Evolutionary conservation across 2,797 vertebrate species (phyloP), one percentile per base, ranked within the genome.

Genomic region (Dryobates pubescens): DNA sequence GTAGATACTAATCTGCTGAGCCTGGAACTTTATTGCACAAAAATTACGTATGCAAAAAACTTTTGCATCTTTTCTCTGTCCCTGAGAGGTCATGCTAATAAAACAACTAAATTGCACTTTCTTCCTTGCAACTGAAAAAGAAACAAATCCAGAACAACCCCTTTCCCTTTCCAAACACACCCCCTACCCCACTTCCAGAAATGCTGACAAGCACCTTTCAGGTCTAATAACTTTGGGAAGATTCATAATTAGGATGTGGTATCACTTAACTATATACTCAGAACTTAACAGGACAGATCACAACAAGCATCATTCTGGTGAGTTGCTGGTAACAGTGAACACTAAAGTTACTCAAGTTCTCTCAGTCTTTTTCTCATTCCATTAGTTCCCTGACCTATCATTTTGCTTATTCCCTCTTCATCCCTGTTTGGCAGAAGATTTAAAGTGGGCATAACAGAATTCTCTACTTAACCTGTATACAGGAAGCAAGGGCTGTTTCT

Each of bases 211-310:
- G 9, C 24, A 32, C 18, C 1, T 4, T 64, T 67, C 27, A 20
- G 8, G 22, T 83, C 51, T 69, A 65, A 74, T n/a, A 89, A 1
- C 56, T 89, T 76, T 63, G 67, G 34, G 53, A 91, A 86, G 62
- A 67, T 36, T 75, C 67, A 29, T 90, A 88, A 88, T 93, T 87
- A 93, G 70, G 38, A 69, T 72, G 32, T 36, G 30, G 32, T 78
- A 63, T 64, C 72, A 59, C 41, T 62, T 67, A 64, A 57, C 30
- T 76, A 51, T 0, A 0, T 62, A 43, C 68, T 92, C 9, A 7
- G 53, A 53, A 23, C 94, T 91, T 94, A 89, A 89, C 29, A 86
- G 88, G 59, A 82, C 49, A 86, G 45, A 62, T 62, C n/a, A 10
- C 51, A 72, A n/a, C 51, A 82, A 85, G 53, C 27, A 4, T 1